Evolutionary conservation across 2,888 invertebrate genomes (phyloP).

Genomic region (Campoplex capitator): DNA sequence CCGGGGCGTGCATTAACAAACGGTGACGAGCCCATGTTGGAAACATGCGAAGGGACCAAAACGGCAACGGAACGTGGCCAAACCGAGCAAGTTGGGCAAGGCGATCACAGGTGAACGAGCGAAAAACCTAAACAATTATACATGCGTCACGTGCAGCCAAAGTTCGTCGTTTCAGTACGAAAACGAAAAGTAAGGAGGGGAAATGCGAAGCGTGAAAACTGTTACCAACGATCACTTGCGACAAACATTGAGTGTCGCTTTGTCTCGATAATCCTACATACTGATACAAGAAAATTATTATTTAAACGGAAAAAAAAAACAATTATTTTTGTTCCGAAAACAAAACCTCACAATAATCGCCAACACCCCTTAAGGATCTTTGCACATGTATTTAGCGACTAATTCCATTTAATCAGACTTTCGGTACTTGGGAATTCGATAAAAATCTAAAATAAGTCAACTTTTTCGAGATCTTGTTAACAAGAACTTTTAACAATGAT

Average conservation of each 20-base stretch:
- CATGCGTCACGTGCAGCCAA: constrained; percentile 27
- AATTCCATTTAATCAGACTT: background rate
- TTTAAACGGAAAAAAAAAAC: constrained; percentile 46
- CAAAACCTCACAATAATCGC: constrained; percentile 65
- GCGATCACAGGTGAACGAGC: constrained; percentile 79
- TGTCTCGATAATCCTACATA: constrained; percentile 54
- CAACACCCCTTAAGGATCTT: constrained; percentile 63
- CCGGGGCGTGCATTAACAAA: constrained; percentile 83
- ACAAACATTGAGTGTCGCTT: constrained; percentile 27
- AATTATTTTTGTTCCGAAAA: background rate
- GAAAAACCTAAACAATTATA: constrained; percentile 51
- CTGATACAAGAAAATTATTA: constrained; percentile 41
- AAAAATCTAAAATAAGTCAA: background rate
- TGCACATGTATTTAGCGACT: background rate
- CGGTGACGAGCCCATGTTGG: constrained; percentile 83
- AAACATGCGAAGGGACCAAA: constrained; percentile 77
- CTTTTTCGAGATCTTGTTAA: background rate
- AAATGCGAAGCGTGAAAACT: constrained; percentile 45
- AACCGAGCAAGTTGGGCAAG: constrained; percentile 75
- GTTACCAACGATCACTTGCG: constrained; percentile 65
- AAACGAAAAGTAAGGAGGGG: constrained; percentile 23
- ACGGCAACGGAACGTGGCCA: constrained; percentile 73
- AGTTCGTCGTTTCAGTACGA: constrained; percentile 33
- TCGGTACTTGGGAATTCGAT: background rate
- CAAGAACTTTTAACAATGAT: background rate